Base-by-base conservation (phyloP, 1,140 invertebrate genomes). In the Spodoptera frugiperda region DNA sequence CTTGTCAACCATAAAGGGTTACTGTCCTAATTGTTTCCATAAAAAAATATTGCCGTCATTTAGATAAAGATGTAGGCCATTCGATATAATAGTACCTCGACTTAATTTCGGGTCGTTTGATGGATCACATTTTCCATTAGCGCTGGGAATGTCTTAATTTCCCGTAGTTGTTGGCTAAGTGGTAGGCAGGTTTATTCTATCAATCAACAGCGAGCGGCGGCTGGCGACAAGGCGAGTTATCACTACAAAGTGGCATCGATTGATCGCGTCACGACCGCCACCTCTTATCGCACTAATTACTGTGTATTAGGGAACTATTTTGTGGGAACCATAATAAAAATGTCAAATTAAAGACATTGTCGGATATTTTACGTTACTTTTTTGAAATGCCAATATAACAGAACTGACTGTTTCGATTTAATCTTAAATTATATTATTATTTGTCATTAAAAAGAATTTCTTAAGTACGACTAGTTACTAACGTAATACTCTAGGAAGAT, bases 71-170 rank as follows among this genome's bases (percentile, higher is more conserved):
- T 83, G 81, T 80, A 75, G 63, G 73, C 80, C 76, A 79, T 85
- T 82, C 75, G 85, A 85, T 86, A 84, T 89, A 89, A 78, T 73
- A 59, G 59, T 70, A 55, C 19, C 49, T 49, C 84, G 80, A 88
- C 87, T 90, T 88, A 89, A 92, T 92, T 91, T 89, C 84, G 75
- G 82, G 78, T 72, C 78, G 77, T 88, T 89, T 93, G 87, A 92
- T 89, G 89, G 86, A 93, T 92, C 88, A 91, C 88, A 83, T 85
- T 83, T 84, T 87, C 91, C 91, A 93, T 93, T 93, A 93, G 87
- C 82, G 86, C 44, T 71, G 82, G 77, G 82, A 81, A 78, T 82
- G 87, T 86, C 88, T 91, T 86, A 86, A 84, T 86, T 82, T 81
- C 72, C 76, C 76, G 63, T 87, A 87, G 84, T 83, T 81, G 79